Conservation (phyloP, 37 sponge, comb jelly and placozoan species). For the Mnemiopsis leidyi region DNA sequence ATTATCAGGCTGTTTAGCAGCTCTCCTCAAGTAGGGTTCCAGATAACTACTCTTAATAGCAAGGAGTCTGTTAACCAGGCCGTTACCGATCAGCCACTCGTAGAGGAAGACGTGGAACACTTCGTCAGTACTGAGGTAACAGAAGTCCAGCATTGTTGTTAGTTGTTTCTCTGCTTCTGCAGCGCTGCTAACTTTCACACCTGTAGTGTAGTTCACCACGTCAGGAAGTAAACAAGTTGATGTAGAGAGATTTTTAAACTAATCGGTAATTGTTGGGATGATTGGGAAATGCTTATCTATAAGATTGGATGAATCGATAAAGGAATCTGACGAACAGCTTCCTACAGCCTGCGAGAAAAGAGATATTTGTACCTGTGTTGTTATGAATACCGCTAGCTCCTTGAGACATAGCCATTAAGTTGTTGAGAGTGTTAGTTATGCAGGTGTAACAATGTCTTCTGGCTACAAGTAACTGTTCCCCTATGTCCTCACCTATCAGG, state of each 20-base stretch:
- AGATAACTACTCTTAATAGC: conserved; percentile 69
- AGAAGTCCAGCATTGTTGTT: conserved; percentile 33
- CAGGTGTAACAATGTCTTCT: conserved; percentile 46
- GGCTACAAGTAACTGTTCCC: conserved; percentile 25
- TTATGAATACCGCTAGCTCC: conserved; percentile 32
- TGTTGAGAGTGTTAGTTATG: conserved; percentile 22
- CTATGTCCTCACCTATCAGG: not conserved
- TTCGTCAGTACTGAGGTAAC: conserved; percentile 57
- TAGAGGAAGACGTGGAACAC: conserved; percentile 89
- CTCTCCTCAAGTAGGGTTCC: conserved; percentile 35
- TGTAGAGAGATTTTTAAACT: too few relatives aligned
- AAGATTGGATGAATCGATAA: too few relatives aligned
- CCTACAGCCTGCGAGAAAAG: too few relatives aligned
- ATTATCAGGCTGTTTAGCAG: conserved; percentile 46
- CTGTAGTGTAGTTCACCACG: too few relatives aligned
- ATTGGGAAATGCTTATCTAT: too few relatives aligned
- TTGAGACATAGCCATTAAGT: conserved; percentile 20
- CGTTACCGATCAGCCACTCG: conserved; percentile 77
- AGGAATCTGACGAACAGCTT: too few relatives aligned
- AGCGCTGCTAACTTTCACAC: conserved; percentile 54
- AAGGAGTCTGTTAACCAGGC: conserved; percentile 75
- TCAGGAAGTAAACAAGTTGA: too few relatives aligned
- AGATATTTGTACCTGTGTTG: not conserved
- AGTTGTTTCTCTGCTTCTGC: conserved; percentile 59
- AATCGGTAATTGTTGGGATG: too few relatives aligned